Evolutionary conservation across 2,888 invertebrate genomes (phyloP).

Genomic region (Phytoseiulus persimilis): DNA sequence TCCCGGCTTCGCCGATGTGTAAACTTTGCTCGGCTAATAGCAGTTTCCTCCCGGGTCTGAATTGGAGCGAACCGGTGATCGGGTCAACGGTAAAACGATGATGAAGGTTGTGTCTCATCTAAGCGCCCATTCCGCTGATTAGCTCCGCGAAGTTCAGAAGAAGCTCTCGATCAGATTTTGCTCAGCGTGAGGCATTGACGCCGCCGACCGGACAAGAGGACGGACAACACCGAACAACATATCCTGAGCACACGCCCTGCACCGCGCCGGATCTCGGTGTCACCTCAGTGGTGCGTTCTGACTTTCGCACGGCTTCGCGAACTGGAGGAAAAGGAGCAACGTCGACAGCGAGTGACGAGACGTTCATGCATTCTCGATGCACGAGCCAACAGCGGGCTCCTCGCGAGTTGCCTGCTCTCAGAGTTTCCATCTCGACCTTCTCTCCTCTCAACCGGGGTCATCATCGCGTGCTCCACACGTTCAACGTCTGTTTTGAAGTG

Average conservation of each 20-base stretch:
- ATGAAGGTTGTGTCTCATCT: background rate
- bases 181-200: background rate
- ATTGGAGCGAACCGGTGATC: background rate
- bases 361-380: background rate
- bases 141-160: background rate
- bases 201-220: background rate
- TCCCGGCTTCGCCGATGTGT: too few species aligned
- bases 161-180: background rate
- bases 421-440: too few species aligned
- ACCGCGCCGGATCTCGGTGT: background rate
- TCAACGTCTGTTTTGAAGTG: too few species aligned
- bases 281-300: background rate
- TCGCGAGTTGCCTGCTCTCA: too few species aligned
- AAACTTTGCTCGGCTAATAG: too few species aligned
- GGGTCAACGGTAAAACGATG: background rate
- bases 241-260: background rate
- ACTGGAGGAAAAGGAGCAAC: background rate
- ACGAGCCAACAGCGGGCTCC: too few species aligned
- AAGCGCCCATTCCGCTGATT: background rate
- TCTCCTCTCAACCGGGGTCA: too few species aligned
- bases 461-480: too few species aligned
- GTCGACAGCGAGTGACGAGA: background rate
- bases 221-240: background rate
- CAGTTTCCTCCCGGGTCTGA: too few species aligned
- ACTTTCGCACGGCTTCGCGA: background rate